Evolutionary conservation across 2,797 vertebrate genomes (phyloP), one percentile per base, ranked within the genome.

Genomic region (Tenualosa thibaudeaui): DNA sequence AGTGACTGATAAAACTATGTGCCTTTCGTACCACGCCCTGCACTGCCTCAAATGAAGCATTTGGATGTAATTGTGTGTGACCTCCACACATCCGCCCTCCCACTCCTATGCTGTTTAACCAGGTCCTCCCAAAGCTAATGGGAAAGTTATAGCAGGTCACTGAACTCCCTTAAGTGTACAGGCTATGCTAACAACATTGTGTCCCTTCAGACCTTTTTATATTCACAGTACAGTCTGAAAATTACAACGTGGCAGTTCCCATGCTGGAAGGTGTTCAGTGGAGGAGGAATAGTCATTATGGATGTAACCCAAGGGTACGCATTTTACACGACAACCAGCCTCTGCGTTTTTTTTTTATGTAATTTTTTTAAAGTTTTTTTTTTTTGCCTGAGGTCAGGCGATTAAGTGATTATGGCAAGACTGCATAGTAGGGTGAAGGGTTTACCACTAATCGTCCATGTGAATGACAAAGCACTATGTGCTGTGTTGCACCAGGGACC

Each of bases 371-470:
- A 9, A 5, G 50, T 51, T 7, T 19, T 15, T 7, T 68, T 87
- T 50, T 81, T 81, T 51, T 54, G 86, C 9, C 60, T 68, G 50
- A 58, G 75, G 53, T 83, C 37, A 62, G 81, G 81, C 68, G 68
- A 82, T 84, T n/a, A 85, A 51, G 81, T 31, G 81, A 78, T 89
- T 43, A 82, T 58, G 71, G 83, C 12, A 51, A 37, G 81, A 60
- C 82, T 46, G 54, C 43, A 78, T 51, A 86, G 49, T 7, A 1
- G 5, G 46, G 71, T n/a, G 49, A 84, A 54, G 62, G 75, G 54
- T 81, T 54, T 49, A 83, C 89, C 46, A 19, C 75, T 82, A 81
- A 68, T 84, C 46, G 60, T 82, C 83, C 58, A 78, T 85, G 81
- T 15, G 19, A 82, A 81, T 84, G 85, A 90, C 81, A 26, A 8